Evolutionary conservation across 2,888 invertebrate species (phyloP), one percentile per base, ranked within the genome.

Genomic region (Metellina segmentata): DNA sequence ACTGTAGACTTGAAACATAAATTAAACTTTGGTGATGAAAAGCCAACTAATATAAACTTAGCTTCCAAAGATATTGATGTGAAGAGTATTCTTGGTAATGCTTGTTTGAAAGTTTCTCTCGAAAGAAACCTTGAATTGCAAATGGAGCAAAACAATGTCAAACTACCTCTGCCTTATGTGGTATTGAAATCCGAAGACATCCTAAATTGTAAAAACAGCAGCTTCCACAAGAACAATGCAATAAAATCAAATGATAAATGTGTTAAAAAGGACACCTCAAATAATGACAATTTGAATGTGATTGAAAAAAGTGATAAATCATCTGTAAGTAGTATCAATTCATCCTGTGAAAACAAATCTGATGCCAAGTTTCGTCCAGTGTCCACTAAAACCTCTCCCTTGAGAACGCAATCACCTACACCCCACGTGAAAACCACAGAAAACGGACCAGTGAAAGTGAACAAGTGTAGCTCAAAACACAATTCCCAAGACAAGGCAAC

Each of bases 181-280:
- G 48, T 91, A 16, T 69, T 91, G n/a, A 86, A 91, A 77, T 82
- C 90, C 6, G 82, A 91, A 71, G 87, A 87, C 53, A 79, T 79
- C n/a, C 72, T 87, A 6, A 87, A 81, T 53, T 81, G 79, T 61
- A 85, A 75, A 48, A 75, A 61, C 53, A 34, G 8, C 16, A 16
- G 13, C 11, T 8, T 61, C 11, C 11, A 61, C 16, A 75, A 85
- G 20, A 72, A 49, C 52, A 74, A 48, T 53, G 8, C 53, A 20
- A 85, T 9, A 74, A 75, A 75, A 74, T 61, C 34, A 48, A 20
- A 34, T 75, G 75, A 72, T 11, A 82, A 61, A 48, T 53, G 9
- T 16, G 53, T 19, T 6, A 61, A 74, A 9, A 9, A 61, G 48
- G n/a, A 20, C 53, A 34, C 34, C n/a, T 48, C 61, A 49, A 7